Percentiles rank a stretch among this genome's conserved stretches.
phyloP scores from a whole-genome alignment of 2,888 invertebrate species.

The Enoplolaimus lenunculus region DNA sequence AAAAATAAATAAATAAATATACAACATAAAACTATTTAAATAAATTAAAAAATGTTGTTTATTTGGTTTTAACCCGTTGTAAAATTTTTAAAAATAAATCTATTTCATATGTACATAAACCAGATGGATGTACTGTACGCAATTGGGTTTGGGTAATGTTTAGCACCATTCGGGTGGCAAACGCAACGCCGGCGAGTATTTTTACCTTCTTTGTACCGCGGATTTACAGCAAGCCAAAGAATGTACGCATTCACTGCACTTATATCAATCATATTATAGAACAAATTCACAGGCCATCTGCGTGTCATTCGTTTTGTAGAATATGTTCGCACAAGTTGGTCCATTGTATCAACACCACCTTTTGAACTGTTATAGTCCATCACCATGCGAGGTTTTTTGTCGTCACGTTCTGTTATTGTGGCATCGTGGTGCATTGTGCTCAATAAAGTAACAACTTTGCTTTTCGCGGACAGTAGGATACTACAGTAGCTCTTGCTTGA shows the following conservation, averaged over 20 bases:
- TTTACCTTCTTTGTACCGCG: not conserved
- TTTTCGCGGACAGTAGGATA: not conserved
- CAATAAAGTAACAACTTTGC: not conserved
- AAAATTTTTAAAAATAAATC: no score
- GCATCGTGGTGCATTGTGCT: conserved; percentile 13
- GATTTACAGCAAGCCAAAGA: not conserved
- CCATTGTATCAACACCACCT: conserved; percentile 12
- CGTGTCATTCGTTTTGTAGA: not conserved
- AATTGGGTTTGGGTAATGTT: no score
- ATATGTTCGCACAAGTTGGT: conserved; percentile 1
- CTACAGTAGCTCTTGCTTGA: not conserved
- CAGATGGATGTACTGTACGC: no score
- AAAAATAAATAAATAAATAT: no score
- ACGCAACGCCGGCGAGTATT: not conserved
- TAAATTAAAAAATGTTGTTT: no score
- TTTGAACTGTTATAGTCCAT: not conserved
- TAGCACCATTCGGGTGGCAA: no score
- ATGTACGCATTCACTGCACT: not conserved
- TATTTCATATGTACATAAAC: no score
- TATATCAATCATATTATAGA: conserved; percentile 2
- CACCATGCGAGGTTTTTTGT: not conserved
- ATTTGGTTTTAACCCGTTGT: no score
- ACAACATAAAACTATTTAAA: no score
- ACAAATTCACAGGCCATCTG: not conserved
- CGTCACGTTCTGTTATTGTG: not conserved